A percentile compares a stretch with the other conserved stretches of the same genome.
phyloP scores from a whole-genome alignment of 2,797 vertebrate species.

The Amazona finschi region DNA sequence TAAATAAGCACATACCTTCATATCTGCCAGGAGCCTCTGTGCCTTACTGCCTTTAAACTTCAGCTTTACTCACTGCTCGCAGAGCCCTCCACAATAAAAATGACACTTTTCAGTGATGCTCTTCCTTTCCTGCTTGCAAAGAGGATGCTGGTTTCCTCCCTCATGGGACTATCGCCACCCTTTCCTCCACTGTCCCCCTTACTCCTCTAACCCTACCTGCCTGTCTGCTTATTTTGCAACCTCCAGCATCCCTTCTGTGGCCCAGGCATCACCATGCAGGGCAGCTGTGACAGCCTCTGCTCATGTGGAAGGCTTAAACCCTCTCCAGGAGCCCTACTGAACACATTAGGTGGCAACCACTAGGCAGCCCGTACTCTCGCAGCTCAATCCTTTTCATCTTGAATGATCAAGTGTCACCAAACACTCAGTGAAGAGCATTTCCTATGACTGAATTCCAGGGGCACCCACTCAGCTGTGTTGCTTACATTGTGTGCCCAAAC shows the following conservation, averaged over 20 bases:
- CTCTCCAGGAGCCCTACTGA: neutral
- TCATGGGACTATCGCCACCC: fast-evolving
- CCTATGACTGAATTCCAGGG: neutral
- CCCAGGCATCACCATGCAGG: neutral
- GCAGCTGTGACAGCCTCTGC: neutral
- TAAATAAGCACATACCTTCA: neutral
- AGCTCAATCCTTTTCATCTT: neutral
- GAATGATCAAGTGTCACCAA: neutral
- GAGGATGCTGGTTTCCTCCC: neutral
- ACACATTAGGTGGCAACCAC: neutral
- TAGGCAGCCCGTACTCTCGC: neutral
- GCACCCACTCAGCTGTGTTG: neutral
- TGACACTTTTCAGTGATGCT: neutral
- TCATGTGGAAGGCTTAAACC: neutral
- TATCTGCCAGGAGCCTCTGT: neutral
- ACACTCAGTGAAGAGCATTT: fast-evolving
- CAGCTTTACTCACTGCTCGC: neutral
- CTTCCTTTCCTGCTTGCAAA: neutral
- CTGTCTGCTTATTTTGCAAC: no score
- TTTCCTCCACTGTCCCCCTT: neutral
- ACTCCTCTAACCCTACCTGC: fast-evolving
- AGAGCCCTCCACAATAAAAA: neutral
- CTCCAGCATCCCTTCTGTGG: neutral
- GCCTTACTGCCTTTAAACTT: neutral
- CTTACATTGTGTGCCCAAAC: neutral